Percentiles rank a stretch among this genome's conserved stretches.
These are phyloP conservation scores for Cheilosia grossa DNA, from an alignment of 2,888 invertebrate genomes.

Conservation along the genomic window DNA sequence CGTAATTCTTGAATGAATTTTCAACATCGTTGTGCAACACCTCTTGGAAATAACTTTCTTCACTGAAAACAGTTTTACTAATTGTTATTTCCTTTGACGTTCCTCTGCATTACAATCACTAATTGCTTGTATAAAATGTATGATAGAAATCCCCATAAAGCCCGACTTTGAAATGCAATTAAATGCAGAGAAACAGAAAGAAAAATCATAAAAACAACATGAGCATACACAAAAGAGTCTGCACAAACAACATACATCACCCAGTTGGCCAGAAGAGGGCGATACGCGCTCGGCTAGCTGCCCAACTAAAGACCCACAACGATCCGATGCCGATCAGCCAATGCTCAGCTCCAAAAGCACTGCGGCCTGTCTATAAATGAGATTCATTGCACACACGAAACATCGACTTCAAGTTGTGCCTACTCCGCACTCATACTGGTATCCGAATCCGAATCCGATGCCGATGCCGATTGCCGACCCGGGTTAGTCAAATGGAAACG, in stretches of 20 bases:
- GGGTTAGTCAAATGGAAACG: slow-evolving; percentile 66
- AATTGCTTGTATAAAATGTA: slow-evolving; percentile 10
- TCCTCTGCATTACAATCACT: slow-evolving; percentile 19
- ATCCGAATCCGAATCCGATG: not conserved
- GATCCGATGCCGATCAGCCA: slow-evolving; percentile 16
- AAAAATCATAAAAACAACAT: slow-evolving; percentile 6
- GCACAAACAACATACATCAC: slow-evolving; percentile 32
- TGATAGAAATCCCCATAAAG: slow-evolving; percentile 17
- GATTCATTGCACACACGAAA: slow-evolving; percentile 57
- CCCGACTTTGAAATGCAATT: not conserved
- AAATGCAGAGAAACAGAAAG: not conserved
- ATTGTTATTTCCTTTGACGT: not conserved
- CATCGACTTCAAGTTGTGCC: not conserved
- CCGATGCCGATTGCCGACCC: slow-evolving; percentile 45
- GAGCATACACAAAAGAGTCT: slow-evolving; percentile 2
- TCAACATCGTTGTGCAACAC: too few relatives aligned
- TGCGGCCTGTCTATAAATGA: slow-evolving; percentile 51
- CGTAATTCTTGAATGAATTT: too few relatives aligned
- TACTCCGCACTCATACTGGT: slow-evolving; percentile 40
- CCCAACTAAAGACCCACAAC: slow-evolving; percentile 10
- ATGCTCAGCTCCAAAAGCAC: slow-evolving; percentile 52
- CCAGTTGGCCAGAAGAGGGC: slow-evolving; percentile 15
- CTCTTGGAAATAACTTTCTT: too few relatives aligned
- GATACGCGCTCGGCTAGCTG: not conserved
- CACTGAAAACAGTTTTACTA: not conserved